Base-by-base conservation (phyloP, 2,113 vertebrate species). In the Myiagra hebetior region DNA sequence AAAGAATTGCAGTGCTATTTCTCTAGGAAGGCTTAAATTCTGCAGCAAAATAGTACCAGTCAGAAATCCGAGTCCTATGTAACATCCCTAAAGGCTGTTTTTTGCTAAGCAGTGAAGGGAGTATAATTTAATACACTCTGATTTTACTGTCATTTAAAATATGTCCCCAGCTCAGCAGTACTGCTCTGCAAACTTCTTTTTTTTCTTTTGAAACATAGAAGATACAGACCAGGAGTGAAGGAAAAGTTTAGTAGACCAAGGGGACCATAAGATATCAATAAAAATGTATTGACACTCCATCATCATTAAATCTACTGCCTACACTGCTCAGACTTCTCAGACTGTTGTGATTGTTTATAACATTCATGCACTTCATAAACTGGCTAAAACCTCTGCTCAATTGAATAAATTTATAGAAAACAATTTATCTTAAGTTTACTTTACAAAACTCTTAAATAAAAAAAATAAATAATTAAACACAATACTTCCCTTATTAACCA, bases 141-240 rank as follows among this genome's bases (percentile, higher is more conserved):
- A 92, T 96, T 82, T 92, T 85, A 68, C 91, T 18, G 21, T 89
- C 84, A 78, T 72, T 93, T 95, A 96, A 96, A 96, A 91, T 96
- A 92, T 75, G 91, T 87, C 70, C 83, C 21, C 50, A 81, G 39
- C 79, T 82, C 74, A 89, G 62, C 57, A 82, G 42, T 68, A 62
- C 64, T 93, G 14, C 13, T 68, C 42, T 83, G 39, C 39, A 95
- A 60, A 77, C 23, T 28, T 63, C n/a, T 84, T 50, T 42, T 49
- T 60, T 39, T 10, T 10, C 9, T 63, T 73, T 70, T 68, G 33
- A 81, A 76, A 72, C 15, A 8, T 7, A 49, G 11, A 47, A 50
- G 39, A 56, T 55, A 27, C 26, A 47, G 22, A 33, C 7, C 37
- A 42, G 77, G n/a, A 87, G 3, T 41, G 55, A 86, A 79, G 17